phyloP scores from a whole-genome alignment of 53 echinoderm and acorn worm species.

The Zoroaster sp. region DNA sequence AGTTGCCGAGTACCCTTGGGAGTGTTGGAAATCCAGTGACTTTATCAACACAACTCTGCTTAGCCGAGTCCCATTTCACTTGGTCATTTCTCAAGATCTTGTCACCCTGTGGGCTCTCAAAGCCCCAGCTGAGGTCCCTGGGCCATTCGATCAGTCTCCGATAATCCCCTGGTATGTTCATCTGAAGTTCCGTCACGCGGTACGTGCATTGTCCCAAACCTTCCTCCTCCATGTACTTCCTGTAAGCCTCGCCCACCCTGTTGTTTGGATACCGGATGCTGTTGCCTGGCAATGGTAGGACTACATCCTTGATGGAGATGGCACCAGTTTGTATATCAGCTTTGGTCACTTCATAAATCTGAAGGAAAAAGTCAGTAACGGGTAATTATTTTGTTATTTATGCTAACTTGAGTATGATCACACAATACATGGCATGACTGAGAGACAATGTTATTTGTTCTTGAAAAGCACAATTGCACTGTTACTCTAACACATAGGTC shows the following conservation, averaged over 20 bases:
- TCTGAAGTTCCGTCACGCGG: slow-evolving; percentile 69
- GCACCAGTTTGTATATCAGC: slow-evolving; percentile 41
- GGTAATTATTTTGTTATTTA: not conserved
- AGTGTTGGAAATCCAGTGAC: not conserved
- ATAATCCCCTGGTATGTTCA: slow-evolving; percentile 89
- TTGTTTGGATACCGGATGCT: slow-evolving; percentile 74
- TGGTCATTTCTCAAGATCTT: not conserved
- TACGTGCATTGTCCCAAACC: slow-evolving; percentile 63
- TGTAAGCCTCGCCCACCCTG: slow-evolving; percentile 59
- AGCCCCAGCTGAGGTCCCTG: slow-evolving; percentile 30
- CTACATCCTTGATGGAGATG: slow-evolving; percentile 67
- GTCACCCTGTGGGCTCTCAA: not conserved
- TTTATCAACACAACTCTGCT: not conserved
- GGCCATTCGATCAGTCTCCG: slow-evolving; percentile 66
- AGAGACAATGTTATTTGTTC: too few species aligned
- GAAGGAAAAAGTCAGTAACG: not conserved
- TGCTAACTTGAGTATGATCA: too few species aligned
- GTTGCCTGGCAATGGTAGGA: slow-evolving; percentile 92
- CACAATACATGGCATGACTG: too few species aligned
- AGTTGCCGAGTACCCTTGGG: not conserved
- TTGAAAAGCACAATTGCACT: not conserved
- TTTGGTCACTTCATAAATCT: slow-evolving; percentile 64
- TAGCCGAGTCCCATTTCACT: not conserved
- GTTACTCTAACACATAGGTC: not conserved
- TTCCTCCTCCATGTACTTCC: slow-evolving; percentile 42